Evolutionary conservation across 2,113 vertebrate genomes (phyloP), one percentile per base, ranked within the genome.

Genomic region (Dasyornis broadbenti): DNA sequence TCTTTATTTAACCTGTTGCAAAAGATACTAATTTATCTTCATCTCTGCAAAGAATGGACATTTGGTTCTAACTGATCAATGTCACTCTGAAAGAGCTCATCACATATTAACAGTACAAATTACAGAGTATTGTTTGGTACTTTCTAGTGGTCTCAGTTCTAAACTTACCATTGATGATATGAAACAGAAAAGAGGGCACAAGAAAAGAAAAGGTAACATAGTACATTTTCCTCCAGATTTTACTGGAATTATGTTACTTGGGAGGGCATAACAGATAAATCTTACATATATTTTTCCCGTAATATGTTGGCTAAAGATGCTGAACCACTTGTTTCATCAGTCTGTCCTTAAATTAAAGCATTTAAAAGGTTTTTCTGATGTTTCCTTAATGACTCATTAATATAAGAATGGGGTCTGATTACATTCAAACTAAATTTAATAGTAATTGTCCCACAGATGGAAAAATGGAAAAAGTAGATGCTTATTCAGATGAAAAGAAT

Each of bases 371-470:
- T 94, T 85, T 86, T 60, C 26, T 81, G 45, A 28, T 78, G 73
- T 59, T 94, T 96, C 85, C 82, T 92, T 90, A 89, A 86, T 39
- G 31, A 84, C n/a, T 59, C 57, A 72, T 88, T 78, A 90, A 83
- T 42, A 40, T 37, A 64, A 82, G 44, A 95, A 61, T 12, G 31
- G 9, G 7, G 8, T 50, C n/a, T 66, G 40, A 42, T n/a, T n/a
- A 28, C 14, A 5, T 23, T 16, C 44, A 56, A 86, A 35, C 15
- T 33, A 37, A 61, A 28, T n/a, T 88, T 54, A 73, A 75, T 18
- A 82, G 30, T 22, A 82, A 42, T 66, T 52, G 27, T 71, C 28
- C 15, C 26, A 45, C 10, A 49, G 42, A 70, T 15, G 39, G 33
- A 20, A 23, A 27, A 56, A 61, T 4, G 13, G n/a, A 27, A 66